Evolutionary conservation across 2,113 vertebrate genomes (phyloP).

Genomic region (Promerops cafer): DNA sequence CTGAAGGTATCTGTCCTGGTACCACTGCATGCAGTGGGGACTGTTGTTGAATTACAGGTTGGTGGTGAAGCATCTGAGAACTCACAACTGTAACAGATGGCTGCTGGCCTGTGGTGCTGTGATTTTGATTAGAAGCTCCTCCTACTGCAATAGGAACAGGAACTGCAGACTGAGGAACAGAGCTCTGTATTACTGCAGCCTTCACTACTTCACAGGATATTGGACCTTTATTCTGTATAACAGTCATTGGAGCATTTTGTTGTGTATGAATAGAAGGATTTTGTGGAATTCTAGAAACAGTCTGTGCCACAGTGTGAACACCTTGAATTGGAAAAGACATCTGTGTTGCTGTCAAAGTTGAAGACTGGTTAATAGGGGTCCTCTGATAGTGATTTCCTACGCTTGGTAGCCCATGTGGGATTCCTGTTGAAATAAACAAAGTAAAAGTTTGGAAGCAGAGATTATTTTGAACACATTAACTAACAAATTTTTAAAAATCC

Average conservation of each 20-base stretch:
- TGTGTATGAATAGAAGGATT: constrained; percentile 76
- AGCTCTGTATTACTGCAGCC: constrained; percentile 82
- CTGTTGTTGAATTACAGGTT: constrained; percentile 81
- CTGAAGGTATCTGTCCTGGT: constrained; percentile 82
- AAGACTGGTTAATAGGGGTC: constrained; percentile 76
- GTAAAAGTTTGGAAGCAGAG: constrained; percentile 27
- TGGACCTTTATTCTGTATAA: constrained; percentile 81
- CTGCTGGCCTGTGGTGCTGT: constrained; percentile 75
- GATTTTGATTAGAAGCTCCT: constrained; percentile 80
- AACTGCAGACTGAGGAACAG: constrained; percentile 74
- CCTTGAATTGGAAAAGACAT: constrained; percentile 86
- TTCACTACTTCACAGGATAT: constrained; percentile 81
- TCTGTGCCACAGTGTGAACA: constrained; percentile 76
- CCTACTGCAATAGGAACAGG: constrained; percentile 76
- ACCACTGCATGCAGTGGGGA: constrained; percentile 78
- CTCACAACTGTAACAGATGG: constrained; percentile 69
- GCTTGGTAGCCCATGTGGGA: constrained; percentile 77
- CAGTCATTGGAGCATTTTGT: constrained; percentile 78
- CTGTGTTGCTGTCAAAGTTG: constrained; percentile 79
- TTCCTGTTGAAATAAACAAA: constrained; percentile 70
- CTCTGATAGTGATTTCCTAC: constrained; percentile 84
- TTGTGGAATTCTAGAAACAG: constrained; percentile 77
- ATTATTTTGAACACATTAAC: background rate
- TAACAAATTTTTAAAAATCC: background rate
- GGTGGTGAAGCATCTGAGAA: constrained; percentile 85